Evolutionary conservation across 2,113 vertebrate genomes (phyloP).

Genomic region (Laticauda colubrina): DNA sequence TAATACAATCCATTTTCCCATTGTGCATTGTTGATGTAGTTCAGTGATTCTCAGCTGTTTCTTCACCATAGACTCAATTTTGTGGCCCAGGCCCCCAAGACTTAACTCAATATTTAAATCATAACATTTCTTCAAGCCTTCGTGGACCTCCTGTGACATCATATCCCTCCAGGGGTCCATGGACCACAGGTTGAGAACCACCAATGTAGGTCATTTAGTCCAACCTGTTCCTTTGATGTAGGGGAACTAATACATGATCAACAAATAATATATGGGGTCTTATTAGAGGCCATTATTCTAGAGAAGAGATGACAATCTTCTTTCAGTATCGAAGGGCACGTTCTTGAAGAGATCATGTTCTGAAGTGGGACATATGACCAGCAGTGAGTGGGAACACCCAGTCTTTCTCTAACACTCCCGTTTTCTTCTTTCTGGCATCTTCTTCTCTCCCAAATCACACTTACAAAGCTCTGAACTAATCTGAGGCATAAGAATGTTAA

Average conservation of each 20-base stretch:
- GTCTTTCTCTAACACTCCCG: background rate
- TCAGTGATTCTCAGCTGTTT: background rate
- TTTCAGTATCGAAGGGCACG: background rate
- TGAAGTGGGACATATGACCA: background rate
- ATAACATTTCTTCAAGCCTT: background rate
- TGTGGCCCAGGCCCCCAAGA: background rate
- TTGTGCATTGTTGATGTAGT: background rate
- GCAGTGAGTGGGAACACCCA: background rate
- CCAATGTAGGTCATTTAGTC: background rate
- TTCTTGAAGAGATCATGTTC: background rate
- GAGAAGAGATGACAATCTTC: background rate
- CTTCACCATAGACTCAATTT: background rate
- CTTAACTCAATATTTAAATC: background rate
- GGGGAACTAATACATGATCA: background rate
- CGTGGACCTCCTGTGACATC: background rate
- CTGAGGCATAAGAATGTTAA: background rate
- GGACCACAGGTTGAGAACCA: background rate
- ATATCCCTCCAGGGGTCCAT: background rate
- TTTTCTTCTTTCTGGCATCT: background rate
- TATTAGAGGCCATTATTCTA: background rate
- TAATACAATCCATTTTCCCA: too few relatives aligned
- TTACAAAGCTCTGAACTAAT: background rate
- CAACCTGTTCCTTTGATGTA: background rate
- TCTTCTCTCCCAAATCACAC: background rate
- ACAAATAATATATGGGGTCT: background rate